phyloP scores from a whole-genome alignment of 53 echinoderm and acorn worm species.

The Patiria pectinifera region DNA sequence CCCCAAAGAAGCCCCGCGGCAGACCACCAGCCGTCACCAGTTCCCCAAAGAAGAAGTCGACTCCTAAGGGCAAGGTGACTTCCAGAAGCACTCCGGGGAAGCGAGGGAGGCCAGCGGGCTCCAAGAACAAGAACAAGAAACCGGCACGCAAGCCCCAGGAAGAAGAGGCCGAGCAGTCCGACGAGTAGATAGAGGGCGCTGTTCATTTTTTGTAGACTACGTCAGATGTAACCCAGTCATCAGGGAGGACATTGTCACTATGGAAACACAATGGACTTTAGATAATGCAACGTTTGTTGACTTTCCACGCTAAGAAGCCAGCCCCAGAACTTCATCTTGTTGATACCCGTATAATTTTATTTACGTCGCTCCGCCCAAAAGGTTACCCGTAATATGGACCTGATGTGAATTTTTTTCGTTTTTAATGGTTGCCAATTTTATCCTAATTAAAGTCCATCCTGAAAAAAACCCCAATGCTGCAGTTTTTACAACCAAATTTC shows the following conservation, averaged over 20 bases:
- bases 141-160: constrained; percentile 21
- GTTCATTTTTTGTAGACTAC: background rate
- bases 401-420: background rate
- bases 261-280: background rate
- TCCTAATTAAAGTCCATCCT: background rate
- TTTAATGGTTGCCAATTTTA: background rate
- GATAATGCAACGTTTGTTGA: background rate
- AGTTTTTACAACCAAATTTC: background rate
- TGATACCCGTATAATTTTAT: background rate
- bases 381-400: background rate
- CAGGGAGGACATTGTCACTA: constrained; percentile 4
- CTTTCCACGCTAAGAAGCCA: background rate
- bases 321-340: background rate
- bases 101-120: constrained; percentile 27
- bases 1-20: constrained; percentile 36
- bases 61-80: constrained; percentile 33
- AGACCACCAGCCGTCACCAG: constrained; percentile 35
- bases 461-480: background rate
- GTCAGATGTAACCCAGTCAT: constrained; percentile 4
- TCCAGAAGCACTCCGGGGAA: constrained; percentile 28
- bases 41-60: constrained; percentile 36
- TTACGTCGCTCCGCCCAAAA: background rate
- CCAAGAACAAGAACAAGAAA: constrained; percentile 9
- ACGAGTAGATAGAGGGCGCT: constrained; percentile 31
- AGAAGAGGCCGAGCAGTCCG: constrained; percentile 48